Evolutionary conservation across 2,797 vertebrate genomes (phyloP).

Genomic region (Echiichthys vipera): DNA sequence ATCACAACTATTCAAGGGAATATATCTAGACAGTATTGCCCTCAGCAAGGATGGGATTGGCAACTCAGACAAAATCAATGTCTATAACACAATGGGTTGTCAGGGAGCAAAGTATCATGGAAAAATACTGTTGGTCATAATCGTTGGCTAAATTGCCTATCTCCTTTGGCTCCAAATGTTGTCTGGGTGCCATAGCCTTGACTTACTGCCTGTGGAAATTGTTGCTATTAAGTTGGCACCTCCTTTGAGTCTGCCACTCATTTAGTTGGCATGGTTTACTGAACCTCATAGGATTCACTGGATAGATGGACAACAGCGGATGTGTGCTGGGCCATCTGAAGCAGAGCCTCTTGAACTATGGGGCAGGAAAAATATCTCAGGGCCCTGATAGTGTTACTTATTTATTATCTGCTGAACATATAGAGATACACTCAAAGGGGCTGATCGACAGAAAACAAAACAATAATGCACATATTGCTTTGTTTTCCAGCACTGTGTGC

Average conservation of each 20-base stretch:
- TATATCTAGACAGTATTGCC: slow-evolving; percentile 57
- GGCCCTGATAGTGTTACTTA: not conserved
- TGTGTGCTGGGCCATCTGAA: not conserved
- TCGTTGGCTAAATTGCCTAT: slow-evolving; percentile 60
- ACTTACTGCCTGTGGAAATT: slow-evolving; percentile 53
- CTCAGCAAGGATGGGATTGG: slow-evolving; percentile 55
- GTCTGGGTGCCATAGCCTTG: slow-evolving; percentile 51
- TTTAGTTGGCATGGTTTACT: slow-evolving; percentile 34
- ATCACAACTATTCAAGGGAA: slow-evolving; percentile 59
- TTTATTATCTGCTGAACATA: slow-evolving; percentile 7
- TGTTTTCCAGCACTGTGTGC: not conserved
- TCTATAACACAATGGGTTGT: slow-evolving; percentile 53
- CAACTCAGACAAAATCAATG: slow-evolving; percentile 73
- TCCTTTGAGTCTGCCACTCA: slow-evolving; percentile 41
- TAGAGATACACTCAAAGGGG: not conserved
- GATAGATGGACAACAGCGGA: slow-evolving; percentile 26
- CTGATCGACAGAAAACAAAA: not conserved
- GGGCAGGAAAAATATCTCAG: slow-evolving; percentile 12
- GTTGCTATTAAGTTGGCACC: slow-evolving; percentile 47
- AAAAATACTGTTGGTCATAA: slow-evolving; percentile 63
- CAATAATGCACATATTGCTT: not conserved
- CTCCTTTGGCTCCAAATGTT: slow-evolving; percentile 62
- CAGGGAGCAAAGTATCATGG: slow-evolving; percentile 56
- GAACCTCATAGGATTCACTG: slow-evolving; percentile 29
- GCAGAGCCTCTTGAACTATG: slow-evolving; percentile 14